Base-by-base conservation (phyloP, 2,113 vertebrate genomes). In the Onychostoma macrolepis region DNA sequence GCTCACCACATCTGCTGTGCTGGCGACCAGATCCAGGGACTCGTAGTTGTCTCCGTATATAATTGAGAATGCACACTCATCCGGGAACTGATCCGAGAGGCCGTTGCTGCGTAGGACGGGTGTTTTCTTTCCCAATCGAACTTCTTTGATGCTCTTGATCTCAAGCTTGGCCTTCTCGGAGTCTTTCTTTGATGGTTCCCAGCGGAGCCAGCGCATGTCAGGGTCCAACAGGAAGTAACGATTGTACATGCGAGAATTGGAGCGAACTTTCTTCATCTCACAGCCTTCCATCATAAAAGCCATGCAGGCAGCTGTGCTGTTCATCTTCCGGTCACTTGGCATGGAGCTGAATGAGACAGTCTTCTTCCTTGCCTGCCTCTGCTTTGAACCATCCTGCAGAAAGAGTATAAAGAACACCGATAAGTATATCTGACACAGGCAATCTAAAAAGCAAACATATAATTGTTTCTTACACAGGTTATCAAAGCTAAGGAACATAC, bases 41-140 rank as follows among this genome's bases (percentile, higher is more conserved):
- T 98, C 97, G 0, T 98, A 98, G 88, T 97, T 98, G 87, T 98
- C 97, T n/a, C 97, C 97, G 0, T 98, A 98, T 90, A 98, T 97
- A 86, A 98, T 97, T 77, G 97, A 98, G 91, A 98, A 98, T 12
- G 97, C 97, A 1, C 97, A 98, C 89, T 98, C 97, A 0, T 98
- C 97, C 0, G 97, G 96, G 88, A 98, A 98, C 93, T 98, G 97
- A 89, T 98, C 97, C 0, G 97, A 97, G 75, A 98, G 95, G 74
- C 97, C 97, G 2, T 98, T 97, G 92, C 96, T 97, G 88, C 97
- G 96, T 43, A 98, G 91, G 86, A 98, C 90, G 0, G 97, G 97
- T 0, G 97, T 98, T 91, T 98, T 98, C 94, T 98, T 98, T 58
- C 97, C 97, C 71, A 97, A 91, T 0, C 97, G 95, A 58, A 98